Evolutionary conservation across 2,888 invertebrate species (phyloP).

Genomic region (Callinectes sapidus): DNA sequence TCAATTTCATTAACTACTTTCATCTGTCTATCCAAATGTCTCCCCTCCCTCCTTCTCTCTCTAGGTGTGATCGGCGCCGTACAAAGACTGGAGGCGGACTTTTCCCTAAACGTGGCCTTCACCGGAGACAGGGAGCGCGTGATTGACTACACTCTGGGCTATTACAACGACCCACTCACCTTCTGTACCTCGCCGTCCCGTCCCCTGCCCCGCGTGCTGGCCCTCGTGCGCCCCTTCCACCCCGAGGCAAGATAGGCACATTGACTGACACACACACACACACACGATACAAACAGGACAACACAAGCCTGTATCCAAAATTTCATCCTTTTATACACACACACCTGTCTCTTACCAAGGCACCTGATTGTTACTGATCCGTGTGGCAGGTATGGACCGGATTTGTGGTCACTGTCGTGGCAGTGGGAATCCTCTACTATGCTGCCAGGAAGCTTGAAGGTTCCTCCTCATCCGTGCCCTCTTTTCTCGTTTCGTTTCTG

Average conservation of each 20-base stretch:
- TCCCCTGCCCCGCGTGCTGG: slow-evolving; percentile 52
- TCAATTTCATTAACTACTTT: no score
- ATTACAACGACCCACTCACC: slow-evolving; percentile 66
- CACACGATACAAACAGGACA: no score
- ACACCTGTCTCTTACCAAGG: background rate
- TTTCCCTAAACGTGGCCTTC: slow-evolving; percentile 69
- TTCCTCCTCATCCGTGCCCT: background rate
- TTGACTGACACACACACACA: background rate
- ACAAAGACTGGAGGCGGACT: slow-evolving; percentile 65
- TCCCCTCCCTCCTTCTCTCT: background rate
- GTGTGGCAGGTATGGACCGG: slow-evolving; percentile 57
- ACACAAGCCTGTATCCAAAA: no score
- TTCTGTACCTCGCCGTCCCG: slow-evolving; percentile 54
- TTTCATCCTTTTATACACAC: background rate
- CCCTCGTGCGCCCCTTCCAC: slow-evolving; percentile 62
- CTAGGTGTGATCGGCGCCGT: slow-evolving; percentile 65
- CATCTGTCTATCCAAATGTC: background rate
- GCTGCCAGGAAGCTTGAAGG: background rate
- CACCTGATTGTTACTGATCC: background rate
- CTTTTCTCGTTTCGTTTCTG: background rate
- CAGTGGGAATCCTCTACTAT: slow-evolving; percentile 55
- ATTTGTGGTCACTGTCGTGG: slow-evolving; percentile 38
- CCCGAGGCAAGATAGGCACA: background rate
- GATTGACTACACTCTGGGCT: slow-evolving; percentile 70
- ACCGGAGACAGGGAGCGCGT: slow-evolving; percentile 63